These are phyloP conservation scores for Antheraea yamamai DNA, from an alignment of 2,888 invertebrate species.

Conservation along the genomic window DNA sequence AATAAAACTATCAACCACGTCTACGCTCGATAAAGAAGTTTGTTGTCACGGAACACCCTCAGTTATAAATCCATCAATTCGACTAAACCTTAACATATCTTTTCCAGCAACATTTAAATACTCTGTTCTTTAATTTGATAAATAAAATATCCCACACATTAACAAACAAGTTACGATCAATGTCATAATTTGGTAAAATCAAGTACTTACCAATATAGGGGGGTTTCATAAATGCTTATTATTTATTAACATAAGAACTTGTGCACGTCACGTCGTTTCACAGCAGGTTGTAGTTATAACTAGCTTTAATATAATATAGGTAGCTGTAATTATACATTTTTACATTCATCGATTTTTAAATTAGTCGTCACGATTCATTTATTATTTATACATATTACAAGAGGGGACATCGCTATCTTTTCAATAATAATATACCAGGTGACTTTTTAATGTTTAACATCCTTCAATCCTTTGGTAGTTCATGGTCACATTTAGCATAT, in stretches of 20 bases:
- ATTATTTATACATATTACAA: not conserved
- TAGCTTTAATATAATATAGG: no score
- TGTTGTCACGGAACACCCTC: constrained; percentile 43
- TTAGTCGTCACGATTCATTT: not conserved
- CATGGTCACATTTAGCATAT: no score
- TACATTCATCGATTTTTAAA: not conserved
- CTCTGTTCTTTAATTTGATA: not conserved
- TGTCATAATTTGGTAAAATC: not conserved
- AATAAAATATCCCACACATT: not conserved
- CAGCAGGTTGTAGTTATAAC: not conserved
- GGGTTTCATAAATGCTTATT: not conserved
- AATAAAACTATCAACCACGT: constrained; percentile 31
- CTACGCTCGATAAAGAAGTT: constrained; percentile 36
- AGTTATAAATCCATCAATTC: constrained; percentile 58
- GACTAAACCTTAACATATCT: constrained; percentile 46
- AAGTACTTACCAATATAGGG: not conserved
- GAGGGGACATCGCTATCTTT: not conserved
- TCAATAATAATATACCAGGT: no score
- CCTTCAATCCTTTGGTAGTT: no score
- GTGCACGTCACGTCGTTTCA: not conserved
- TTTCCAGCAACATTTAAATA: constrained; percentile 35
- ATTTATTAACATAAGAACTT: not conserved
- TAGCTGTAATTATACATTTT: not conserved
- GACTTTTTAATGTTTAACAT: no score
- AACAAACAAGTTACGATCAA: not conserved